Conservation (phyloP, 2,888 invertebrate genomes). For the Apotomis turbidana region DNA sequence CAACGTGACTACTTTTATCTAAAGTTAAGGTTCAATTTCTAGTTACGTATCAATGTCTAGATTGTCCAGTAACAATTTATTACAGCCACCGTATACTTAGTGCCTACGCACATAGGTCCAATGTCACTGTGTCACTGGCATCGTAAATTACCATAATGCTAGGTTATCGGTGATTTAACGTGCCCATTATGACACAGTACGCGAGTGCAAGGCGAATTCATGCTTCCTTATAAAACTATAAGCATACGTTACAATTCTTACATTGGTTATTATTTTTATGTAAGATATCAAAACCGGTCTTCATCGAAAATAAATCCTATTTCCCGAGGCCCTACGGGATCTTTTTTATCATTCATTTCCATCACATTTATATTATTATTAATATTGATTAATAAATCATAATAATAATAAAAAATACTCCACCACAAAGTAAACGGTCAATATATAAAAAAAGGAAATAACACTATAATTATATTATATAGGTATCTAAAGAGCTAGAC, state of each 20-base stretch:
- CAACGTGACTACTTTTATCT: not conserved
- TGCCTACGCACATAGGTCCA: constrained; percentile 11
- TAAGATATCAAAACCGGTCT: too few species aligned
- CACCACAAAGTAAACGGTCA: too few species aligned
- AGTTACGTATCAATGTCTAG: not conserved
- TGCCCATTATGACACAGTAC: constrained; percentile 14
- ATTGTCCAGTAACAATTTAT: not conserved
- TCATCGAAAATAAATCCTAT: too few species aligned
- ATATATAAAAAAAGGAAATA: too few species aligned
- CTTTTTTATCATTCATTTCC: too few species aligned
- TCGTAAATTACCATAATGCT: constrained; percentile 29
- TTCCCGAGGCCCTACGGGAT: too few species aligned
- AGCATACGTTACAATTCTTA: not conserved
- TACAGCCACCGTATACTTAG: not conserved
- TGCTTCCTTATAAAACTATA: constrained; percentile 15
- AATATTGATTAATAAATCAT: too few species aligned
- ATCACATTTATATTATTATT: too few species aligned
- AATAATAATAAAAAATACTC: too few species aligned
- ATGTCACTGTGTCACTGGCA: constrained; percentile 25
- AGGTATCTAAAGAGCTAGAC: too few species aligned
- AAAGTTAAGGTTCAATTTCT: constrained; percentile 14
- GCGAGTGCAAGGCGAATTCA: constrained; percentile 27
- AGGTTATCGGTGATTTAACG: constrained; percentile 36
- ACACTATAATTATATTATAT: too few species aligned
- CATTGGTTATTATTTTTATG: too few species aligned